Conservation (phyloP, 2,888 invertebrate genomes). For the Drymonia ruficornis region DNA sequence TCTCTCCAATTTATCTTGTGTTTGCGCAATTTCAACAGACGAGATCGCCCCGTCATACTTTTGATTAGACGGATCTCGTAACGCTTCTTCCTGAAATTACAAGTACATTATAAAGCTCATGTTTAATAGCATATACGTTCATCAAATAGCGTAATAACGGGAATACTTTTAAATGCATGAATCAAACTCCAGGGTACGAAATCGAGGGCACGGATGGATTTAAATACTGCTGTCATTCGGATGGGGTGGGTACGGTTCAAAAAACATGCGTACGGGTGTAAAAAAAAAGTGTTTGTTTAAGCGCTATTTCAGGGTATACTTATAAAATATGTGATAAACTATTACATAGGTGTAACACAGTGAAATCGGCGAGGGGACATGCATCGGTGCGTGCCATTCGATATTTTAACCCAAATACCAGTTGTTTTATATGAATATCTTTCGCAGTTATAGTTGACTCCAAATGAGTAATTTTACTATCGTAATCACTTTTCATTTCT, state of each 20-base stretch:
- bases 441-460: constrained; percentile 85
- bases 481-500: constrained; percentile 83
- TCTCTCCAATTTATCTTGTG: constrained; percentile 75
- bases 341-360: constrained; percentile 1
- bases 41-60: constrained; percentile 78
- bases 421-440: constrained; percentile 85
- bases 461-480: constrained; percentile 85
- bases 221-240: neutral
- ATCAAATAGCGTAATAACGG: neutral
- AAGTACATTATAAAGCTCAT: neutral
- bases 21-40: constrained; percentile 76
- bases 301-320: neutral
- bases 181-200: neutral
- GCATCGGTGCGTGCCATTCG: constrained; percentile 35
- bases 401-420: constrained; percentile 70
- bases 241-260: neutral
- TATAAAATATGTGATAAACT: neutral
- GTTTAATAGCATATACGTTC: neutral
- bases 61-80: constrained; percentile 74
- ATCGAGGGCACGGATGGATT: neutral
- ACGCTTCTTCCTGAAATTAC: constrained; percentile 66
- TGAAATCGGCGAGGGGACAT: constrained; percentile 22
- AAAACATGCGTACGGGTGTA: neutral
- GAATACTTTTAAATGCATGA: neutral
- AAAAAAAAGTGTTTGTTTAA: neutral